Evolutionary conservation across 2,797 vertebrate species (phyloP).

Genomic region (Etheostoma nigrum): DNA sequence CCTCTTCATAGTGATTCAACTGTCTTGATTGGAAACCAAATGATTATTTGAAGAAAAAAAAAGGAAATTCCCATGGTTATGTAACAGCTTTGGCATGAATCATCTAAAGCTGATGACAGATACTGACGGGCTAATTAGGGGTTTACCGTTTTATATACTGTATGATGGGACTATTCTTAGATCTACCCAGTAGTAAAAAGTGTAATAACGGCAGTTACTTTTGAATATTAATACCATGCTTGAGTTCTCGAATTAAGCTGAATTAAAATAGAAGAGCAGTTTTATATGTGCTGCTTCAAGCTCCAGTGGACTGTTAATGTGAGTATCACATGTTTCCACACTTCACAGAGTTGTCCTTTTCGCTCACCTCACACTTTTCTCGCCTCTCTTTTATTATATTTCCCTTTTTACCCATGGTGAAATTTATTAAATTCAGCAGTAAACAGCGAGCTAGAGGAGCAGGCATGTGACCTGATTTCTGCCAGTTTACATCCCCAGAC

Average conservation of each 20-base stretch:
- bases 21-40: conserved; percentile 36
- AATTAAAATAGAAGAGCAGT: conserved; percentile 59
- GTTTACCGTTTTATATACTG: conserved; percentile 65
- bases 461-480: conserved; percentile 53
- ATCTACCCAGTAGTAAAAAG: conserved; percentile 66
- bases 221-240: conserved; percentile 73
- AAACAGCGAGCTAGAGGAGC: conserved; percentile 39
- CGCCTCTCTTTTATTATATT: conserved; percentile 48
- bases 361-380: conserved; percentile 47
- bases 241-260: conserved; percentile 75
- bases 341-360: conserved; percentile 50
- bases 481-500: conserved; percentile 57
- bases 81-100: conserved; percentile 66
- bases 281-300: conserved; percentile 44
- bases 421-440: conserved; percentile 50
- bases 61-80: conserved; percentile 67
- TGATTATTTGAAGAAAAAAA: conserved; percentile 10
- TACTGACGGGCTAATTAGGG: conserved; percentile 73
- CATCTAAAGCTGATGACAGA: conserved; percentile 70
- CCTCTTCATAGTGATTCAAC: conserved; percentile 44
- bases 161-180: conserved; percentile 70
- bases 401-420: conserved; percentile 19
- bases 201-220: conserved; percentile 71
- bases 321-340: conserved; percentile 61
- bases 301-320: conserved; percentile 46